Conservation (phyloP, 2,797 vertebrate genomes). For the Karalla daura region DNA sequence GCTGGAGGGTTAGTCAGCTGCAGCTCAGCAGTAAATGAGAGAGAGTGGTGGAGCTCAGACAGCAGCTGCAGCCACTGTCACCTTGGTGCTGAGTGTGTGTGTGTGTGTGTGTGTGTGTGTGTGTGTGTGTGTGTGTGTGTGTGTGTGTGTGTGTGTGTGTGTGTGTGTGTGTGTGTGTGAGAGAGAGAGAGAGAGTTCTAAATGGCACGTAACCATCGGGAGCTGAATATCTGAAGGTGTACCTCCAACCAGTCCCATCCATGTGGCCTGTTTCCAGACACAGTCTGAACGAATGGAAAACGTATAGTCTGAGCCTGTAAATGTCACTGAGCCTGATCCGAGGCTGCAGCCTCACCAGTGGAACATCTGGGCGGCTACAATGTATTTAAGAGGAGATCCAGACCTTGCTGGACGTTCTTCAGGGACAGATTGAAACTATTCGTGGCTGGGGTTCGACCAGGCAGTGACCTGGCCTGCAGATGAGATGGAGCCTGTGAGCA, state of each 20-base stretch:
- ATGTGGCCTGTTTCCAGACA: neutral
- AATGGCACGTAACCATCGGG: too few relatives aligned
- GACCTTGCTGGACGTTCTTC: neutral
- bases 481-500: too few relatives aligned
- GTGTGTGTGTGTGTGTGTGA: too few relatives aligned
- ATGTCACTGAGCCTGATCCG: neutral
- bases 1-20: constrained; percentile 29
- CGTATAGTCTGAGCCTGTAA: neutral
- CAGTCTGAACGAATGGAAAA: neutral
- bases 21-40: neutral
- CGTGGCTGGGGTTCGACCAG: neutral
- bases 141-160: too few relatives aligned
- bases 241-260: too few relatives aligned
- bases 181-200: too few relatives aligned
- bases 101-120: too few relatives aligned
- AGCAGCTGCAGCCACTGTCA: constrained; percentile 21
- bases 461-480: too few relatives aligned
- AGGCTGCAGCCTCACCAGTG: neutral
- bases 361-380: neutral
- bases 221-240: too few relatives aligned
- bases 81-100: constrained; percentile 14
- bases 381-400: constrained; percentile 1
- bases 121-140: too few relatives aligned
- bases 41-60: too few relatives aligned
- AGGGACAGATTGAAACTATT: neutral